Percentiles rank a stretch among this genome's conserved stretches.
These are phyloP conservation scores for Macrotrachela quadricornifera DNA, from an alignment of 1,140 invertebrate genomes.

Conservation along the genomic window DNA sequence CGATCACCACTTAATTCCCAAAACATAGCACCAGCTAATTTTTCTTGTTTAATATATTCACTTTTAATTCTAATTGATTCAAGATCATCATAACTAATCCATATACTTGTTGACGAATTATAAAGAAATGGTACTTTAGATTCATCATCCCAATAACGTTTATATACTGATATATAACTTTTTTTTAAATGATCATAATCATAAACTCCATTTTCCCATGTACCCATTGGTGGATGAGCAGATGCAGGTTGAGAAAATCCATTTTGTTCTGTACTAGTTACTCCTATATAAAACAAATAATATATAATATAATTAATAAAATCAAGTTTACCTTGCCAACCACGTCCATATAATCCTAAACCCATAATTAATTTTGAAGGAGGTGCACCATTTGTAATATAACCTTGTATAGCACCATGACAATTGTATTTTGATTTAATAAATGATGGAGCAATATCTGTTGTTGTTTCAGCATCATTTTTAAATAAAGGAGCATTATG, in stretches of 20 bases:
- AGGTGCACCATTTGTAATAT: slow-evolving; percentile 52
- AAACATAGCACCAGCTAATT: slow-evolving; percentile 17
- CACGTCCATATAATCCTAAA: slow-evolving; percentile 67
- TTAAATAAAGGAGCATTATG: background rate
- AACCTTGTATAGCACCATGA: slow-evolving; percentile 21
- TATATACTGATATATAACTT: too few relatives aligned
- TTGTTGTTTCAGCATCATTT: background rate
- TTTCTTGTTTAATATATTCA: slow-evolving; percentile 15
- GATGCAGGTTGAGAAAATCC: too few relatives aligned
- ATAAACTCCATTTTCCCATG: too few relatives aligned
- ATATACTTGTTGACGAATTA: slow-evolving; percentile 19
- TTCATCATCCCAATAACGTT: too few relatives aligned
- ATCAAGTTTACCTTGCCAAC: slow-evolving; percentile 10
- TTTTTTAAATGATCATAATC: too few relatives aligned
- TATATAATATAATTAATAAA: too few relatives aligned
- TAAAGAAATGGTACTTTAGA: too few relatives aligned
- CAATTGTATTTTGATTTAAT: too few relatives aligned
- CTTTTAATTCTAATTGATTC: slow-evolving; percentile 38
- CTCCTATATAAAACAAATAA: too few relatives aligned
- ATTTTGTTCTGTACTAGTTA: too few relatives aligned
- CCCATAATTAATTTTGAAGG: slow-evolving; percentile 59
- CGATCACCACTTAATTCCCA: background rate
- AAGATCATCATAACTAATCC: slow-evolving; percentile 66
- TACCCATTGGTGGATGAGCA: too few relatives aligned
- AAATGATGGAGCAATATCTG: background rate